These are phyloP conservation scores for Acronicta alni DNA, from an alignment of 2,888 invertebrate species.

Conservation along the genomic window DNA sequence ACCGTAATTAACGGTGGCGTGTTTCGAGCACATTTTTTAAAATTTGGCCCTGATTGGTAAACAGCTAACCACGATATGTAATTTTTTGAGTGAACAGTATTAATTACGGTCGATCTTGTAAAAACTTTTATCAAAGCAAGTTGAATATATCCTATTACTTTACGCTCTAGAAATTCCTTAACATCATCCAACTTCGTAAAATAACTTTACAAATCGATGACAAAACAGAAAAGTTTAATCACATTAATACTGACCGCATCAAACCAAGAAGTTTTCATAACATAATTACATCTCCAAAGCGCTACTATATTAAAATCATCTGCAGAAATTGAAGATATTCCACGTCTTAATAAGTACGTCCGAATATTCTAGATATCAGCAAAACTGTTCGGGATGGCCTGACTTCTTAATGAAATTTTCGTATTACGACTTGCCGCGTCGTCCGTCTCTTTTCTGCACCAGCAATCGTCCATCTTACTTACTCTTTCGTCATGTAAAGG, in stretches of 20 bases:
- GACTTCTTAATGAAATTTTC: constrained; percentile 89
- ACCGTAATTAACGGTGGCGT: constrained; percentile 78
- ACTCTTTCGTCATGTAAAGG: constrained; percentile 83
- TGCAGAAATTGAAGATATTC: constrained; percentile 78
- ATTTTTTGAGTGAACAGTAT: background rate
- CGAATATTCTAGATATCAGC: constrained; percentile 87
- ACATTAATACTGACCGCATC: constrained; percentile 34
- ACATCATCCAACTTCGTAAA: constrained; percentile 11
- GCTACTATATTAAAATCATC: constrained; percentile 80
- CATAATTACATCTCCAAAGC: constrained; percentile 40
- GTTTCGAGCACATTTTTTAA: constrained; percentile 56
- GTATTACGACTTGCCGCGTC: constrained; percentile 81
- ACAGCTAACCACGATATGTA: constrained; percentile 35
- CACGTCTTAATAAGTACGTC: constrained; percentile 81
- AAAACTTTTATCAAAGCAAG: no score
- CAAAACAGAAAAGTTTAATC: constrained; percentile 43
- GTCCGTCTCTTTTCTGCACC: constrained; percentile 65
- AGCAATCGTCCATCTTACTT: constrained; percentile 55
- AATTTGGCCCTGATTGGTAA: constrained; percentile 36
- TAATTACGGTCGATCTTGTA: no score
- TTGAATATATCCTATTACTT: constrained; percentile 7
- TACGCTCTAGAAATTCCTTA: constrained; percentile 14
- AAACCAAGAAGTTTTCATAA: constrained; percentile 37
- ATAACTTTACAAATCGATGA: constrained; percentile 30
- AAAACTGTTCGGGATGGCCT: constrained; percentile 80